A percentile compares a stretch with the other conserved stretches of the same genome.
Conservation (phyloP, 1,140 invertebrate genomes). For the Globodera rostochiensis region DNA sequence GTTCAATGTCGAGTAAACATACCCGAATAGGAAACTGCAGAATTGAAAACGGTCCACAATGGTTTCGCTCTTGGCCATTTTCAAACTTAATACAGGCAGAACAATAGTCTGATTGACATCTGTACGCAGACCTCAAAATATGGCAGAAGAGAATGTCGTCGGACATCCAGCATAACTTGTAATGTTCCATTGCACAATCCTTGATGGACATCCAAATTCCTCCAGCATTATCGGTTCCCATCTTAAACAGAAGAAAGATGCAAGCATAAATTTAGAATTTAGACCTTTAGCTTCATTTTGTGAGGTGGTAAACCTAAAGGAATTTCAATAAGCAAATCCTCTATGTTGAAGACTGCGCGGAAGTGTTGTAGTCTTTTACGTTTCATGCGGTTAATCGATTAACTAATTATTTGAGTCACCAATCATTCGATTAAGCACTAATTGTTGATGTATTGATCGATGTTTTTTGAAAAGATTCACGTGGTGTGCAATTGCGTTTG, state of each 20-base stretch:
- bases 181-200: conserved; percentile 6
- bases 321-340: too few relatives aligned
- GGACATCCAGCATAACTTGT: not conserved
- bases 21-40: conserved; percentile 69
- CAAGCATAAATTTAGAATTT: not conserved
- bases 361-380: not conserved
- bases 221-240: conserved; percentile 2
- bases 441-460: not conserved
- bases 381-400: not conserved
- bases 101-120: not conserved
- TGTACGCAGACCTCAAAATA: not conserved
- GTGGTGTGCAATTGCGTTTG: not conserved
- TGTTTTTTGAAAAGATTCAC: not conserved
- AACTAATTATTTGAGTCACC: not conserved
- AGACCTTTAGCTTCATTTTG: conserved; percentile 64
- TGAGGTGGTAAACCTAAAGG: conserved; percentile 66
- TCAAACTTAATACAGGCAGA: not conserved
- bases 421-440: not conserved
- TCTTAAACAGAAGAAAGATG: not conserved
- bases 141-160: not conserved
- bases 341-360: too few relatives aligned
- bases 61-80: not conserved
- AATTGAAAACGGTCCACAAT: not conserved
- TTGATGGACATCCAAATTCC: too few relatives aligned
- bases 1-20: conserved; percentile 70